These are phyloP conservation scores for Leptosomus discolor DNA, from an alignment of 2,113 vertebrate species.

Conservation along the genomic window DNA sequence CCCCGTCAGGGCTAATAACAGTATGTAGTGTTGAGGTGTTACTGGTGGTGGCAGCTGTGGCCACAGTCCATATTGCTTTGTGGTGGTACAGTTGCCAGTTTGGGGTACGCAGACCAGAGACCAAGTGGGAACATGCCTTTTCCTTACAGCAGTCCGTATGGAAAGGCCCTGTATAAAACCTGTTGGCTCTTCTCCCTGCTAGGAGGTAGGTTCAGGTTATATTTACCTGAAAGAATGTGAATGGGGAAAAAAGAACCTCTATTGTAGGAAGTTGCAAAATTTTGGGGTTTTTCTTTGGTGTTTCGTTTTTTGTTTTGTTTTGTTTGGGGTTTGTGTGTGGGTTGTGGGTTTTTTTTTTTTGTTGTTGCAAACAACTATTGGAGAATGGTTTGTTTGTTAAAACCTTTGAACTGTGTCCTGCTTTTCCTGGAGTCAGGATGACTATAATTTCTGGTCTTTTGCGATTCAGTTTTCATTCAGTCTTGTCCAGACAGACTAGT, in stretches of 20 bases:
- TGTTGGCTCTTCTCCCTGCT: neutral
- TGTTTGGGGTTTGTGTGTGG: too few species aligned
- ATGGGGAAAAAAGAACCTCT: neutral
- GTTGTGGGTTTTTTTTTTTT: too few species aligned
- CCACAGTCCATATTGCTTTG: fast-evolving
- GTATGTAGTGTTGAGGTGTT: fast-evolving
- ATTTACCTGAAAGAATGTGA: neutral
- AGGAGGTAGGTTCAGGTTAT: neutral
- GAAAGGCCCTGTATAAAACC: neutral
- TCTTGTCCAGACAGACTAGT: neutral
- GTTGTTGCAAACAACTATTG: neutral
- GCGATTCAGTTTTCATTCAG: neutral
- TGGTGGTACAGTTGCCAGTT: neutral
- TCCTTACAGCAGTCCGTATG: fast-evolving
- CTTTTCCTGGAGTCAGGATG: neutral
- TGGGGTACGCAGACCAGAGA: neutral
- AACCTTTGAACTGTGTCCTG: neutral
- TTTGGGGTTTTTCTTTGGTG: neutral
- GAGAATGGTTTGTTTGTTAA: neutral
- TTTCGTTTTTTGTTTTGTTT: neutral
- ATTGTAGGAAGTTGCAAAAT: neutral
- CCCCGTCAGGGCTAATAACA: fast-evolving
- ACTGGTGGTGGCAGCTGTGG: neutral
- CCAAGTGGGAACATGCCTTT: neutral
- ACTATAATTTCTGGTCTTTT: neutral